phyloP scores from a whole-genome alignment of 2,797 vertebrate genomes.

The Scolopax bukidnonensis region DNA sequence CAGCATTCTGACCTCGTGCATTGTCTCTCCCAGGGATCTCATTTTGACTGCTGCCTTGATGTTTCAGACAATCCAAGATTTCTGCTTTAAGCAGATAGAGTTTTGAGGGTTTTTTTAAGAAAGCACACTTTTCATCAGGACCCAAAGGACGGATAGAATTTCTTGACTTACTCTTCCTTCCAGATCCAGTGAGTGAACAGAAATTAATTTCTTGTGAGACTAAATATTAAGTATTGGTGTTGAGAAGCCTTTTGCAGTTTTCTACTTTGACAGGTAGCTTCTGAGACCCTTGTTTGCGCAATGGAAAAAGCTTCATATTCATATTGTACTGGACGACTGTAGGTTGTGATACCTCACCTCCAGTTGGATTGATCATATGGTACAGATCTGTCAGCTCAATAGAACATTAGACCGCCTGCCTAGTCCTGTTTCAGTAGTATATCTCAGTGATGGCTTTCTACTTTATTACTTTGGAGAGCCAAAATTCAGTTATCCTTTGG shows the following conservation, averaged over 20 bases:
- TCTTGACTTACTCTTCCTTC: not conserved
- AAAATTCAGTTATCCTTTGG: slow-evolving; percentile 20
- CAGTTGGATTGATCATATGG: not conserved
- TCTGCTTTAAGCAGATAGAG: slow-evolving; percentile 22
- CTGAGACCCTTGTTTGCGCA: not conserved
- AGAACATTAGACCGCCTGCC: not conserved
- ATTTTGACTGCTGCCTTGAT: slow-evolving; percentile 25
- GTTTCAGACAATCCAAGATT: not conserved
- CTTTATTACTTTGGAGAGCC: not conserved
- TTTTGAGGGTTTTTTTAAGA: slow-evolving; percentile 9
- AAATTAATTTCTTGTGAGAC: not conserved
- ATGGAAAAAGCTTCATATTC: not conserved
- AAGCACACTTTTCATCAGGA: slow-evolving; percentile 31
- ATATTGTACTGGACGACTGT: not conserved
- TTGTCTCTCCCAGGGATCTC: slow-evolving; percentile 25
- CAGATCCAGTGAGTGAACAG: not conserved
- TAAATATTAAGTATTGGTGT: not conserved
- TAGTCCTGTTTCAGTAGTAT: not conserved
- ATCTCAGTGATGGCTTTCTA: not conserved
- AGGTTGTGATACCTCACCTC: not conserved
- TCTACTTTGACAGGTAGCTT: not conserved
- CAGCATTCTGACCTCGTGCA: slow-evolving; percentile 5
- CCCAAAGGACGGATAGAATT: slow-evolving; percentile 5
- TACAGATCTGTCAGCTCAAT: not conserved
- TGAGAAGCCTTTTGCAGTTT: not conserved